phyloP scores from a whole-genome alignment of 2,113 vertebrate species.

The Cavia porcellus region DNA sequence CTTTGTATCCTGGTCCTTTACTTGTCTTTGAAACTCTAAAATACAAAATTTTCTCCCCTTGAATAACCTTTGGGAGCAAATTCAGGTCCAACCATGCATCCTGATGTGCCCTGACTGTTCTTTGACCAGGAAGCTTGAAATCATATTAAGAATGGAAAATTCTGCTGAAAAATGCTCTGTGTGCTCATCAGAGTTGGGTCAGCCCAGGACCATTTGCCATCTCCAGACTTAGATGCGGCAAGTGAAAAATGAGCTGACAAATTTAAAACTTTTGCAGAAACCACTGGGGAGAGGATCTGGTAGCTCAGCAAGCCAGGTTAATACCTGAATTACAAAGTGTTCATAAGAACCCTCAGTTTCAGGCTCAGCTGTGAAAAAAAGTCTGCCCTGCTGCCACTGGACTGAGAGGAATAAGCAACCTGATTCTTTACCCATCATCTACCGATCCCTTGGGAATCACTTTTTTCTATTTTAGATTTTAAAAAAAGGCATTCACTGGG shows the following conservation, averaged over 20 bases:
- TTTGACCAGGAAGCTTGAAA: background rate
- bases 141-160: conserved; percentile 47
- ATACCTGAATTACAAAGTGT: conserved; percentile 79
- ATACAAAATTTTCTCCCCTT: background rate
- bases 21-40: background rate
- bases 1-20: background rate
- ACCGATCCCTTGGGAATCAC: conserved; percentile 57
- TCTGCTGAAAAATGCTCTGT: background rate
- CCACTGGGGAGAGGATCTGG: conserved; percentile 81
- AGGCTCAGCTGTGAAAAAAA: conserved; percentile 63
- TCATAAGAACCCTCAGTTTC: conserved; percentile 61
- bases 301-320: conserved; percentile 84
- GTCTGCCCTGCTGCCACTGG: background rate
- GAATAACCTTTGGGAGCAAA: background rate
- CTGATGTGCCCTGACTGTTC: background rate
- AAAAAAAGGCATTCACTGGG: conserved; percentile 44
- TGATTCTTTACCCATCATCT: background rate
- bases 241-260: conserved; percentile 88
- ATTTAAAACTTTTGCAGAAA: conserved; percentile 81
- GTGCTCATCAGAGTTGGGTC: conserved; percentile 58
- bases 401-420: background rate
- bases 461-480: conserved; percentile 67
- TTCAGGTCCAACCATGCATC: background rate
- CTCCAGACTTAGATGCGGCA: conserved; percentile 62
- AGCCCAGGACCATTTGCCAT: conserved; percentile 78